Evolutionary conservation across 2,888 invertebrate genomes (phyloP).

Genomic region (Anagyrus pseudococci): DNA sequence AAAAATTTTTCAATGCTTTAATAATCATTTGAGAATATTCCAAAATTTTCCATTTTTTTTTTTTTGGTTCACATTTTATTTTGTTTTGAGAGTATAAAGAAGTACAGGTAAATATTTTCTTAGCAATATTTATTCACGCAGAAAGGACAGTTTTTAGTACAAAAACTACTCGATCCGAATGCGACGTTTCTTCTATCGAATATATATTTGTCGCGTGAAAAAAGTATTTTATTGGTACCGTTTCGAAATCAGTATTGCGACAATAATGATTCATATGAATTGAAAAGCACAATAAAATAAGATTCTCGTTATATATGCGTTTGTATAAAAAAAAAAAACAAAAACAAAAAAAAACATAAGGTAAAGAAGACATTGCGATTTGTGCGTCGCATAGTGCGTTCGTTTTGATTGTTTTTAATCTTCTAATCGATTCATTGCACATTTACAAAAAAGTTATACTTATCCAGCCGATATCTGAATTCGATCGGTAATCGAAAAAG

Average conservation of each 20-base stretch:
- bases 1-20: too few species aligned
- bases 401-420: conserved; percentile 22
- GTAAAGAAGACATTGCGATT: conserved; percentile 11
- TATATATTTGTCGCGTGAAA: conserved; percentile 29
- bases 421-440: conserved; percentile 8
- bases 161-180: conserved; percentile 36
- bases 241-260: conserved; percentile 27
- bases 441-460: conserved; percentile 22
- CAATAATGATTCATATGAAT: conserved; percentile 21
- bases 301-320: conserved; percentile 1
- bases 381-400: conserved; percentile 30
- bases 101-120: conserved; percentile 21
- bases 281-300: background rate
- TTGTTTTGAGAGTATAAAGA: conserved; percentile 24
- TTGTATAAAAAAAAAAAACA: too few species aligned
- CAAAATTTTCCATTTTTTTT: background rate
- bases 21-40: background rate
- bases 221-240: conserved; percentile 30
- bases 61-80: background rate
- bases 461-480: conserved; percentile 14
- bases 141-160: conserved; percentile 28
- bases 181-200: conserved; percentile 29
- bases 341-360: too few species aligned
- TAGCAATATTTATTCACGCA: conserved; percentile 11
- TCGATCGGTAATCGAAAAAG: conserved; percentile 15